Base-by-base conservation (phyloP, 30 jellyfish, hydroid and myxozoan species). In the Catostylus mosaicus region DNA sequence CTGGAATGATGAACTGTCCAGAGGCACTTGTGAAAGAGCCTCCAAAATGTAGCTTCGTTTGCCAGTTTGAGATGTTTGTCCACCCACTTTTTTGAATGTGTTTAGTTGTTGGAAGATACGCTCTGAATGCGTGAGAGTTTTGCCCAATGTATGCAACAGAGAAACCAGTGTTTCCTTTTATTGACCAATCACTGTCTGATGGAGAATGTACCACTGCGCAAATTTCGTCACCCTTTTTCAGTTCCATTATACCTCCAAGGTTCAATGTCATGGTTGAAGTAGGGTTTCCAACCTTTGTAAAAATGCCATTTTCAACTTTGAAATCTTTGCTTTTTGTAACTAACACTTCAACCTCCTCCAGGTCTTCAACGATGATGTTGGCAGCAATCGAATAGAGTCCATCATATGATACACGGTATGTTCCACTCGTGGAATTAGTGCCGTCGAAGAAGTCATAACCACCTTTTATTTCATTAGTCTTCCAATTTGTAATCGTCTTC, bases 131-230 rank as follows among this genome's bases (percentile, higher is more conserved):
- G 43, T 77, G 87, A 0, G 88, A 62, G 26, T 36, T 88, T 56
- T 67, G 65, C 22, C 99, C 96, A 38, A 88, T 38, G 67, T 69
- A 94, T 19, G 97, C 94, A 45, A 88, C 88, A 36, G 90, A 80
- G 32, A 94, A 75, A 2, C 97, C 97, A 24, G 90, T 48, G 43
- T 78, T 61, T 37, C 70, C 79, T 27, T 77, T 67, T 62, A 93
- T 73, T 0, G 81, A 70, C 98, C 98, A 93, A 59, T 93, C 98
- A 30, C 92, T 48, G 67, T 93, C 98, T 0, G 80, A 81, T 4
- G 84, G 82, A 18, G 98, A 73, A 14, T 86, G 32, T 20, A 87
- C 67, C 71, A 43, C 64, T 0, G 83, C 65, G 45, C 56, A 93
- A 1, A 86, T 73, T 56, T 84, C 80, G 34, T 93, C 92, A 12